Base-by-base conservation (phyloP, 2,797 vertebrate species). In the Amblyopsis hoosieri region DNA sequence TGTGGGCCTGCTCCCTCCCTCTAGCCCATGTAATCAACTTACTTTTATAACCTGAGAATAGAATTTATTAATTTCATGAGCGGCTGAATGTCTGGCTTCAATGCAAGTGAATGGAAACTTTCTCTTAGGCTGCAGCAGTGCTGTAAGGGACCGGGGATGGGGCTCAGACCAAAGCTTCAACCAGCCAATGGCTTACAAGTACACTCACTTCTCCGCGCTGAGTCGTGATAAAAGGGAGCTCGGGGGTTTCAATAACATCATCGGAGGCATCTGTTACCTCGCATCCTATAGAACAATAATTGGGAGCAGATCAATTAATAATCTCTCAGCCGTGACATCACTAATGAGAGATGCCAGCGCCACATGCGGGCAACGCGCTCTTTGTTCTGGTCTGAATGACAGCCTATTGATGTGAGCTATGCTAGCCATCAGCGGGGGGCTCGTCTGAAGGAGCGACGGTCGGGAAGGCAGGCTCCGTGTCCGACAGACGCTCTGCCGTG, bases 51-150 rank as follows among this genome's bases (percentile, higher is more conserved):
- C 84, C 79, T 80, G 74, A 85, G 81, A 83, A 87, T 85, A 69
- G 72, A 87, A 87, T 87, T 86, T 86, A 90, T 90, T 88, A 82
- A 88, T 89, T 83, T 73, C 81, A 64, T 80, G 79, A 45, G 57
- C 71, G 51, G 75, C 31, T 80, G 83, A 84, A 83, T 86, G 77
- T 84, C 61, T 76, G 67, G 71, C 62, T 78, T 87, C 86, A 83
- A 87, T 89, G 80, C 79, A 82, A 87, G 76, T 80, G 87, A 89
- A 90, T 89, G 68, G 84, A 83, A 87, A 88, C 80, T 89, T 85
- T 85, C 71, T 76, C 69, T 83, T 85, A 76, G 74, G 81, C 74
- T 57, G 72, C 79, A 60, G 14, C 10, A 79, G 78, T 59, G 0
- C 57, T 67, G 64, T 53, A 42, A 70, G 66, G 64, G 49, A 17